Evolutionary conservation across 1,140 invertebrate species (phyloP), one percentile per base, ranked within the genome.

Genomic region (Lepidurus apus): DNA sequence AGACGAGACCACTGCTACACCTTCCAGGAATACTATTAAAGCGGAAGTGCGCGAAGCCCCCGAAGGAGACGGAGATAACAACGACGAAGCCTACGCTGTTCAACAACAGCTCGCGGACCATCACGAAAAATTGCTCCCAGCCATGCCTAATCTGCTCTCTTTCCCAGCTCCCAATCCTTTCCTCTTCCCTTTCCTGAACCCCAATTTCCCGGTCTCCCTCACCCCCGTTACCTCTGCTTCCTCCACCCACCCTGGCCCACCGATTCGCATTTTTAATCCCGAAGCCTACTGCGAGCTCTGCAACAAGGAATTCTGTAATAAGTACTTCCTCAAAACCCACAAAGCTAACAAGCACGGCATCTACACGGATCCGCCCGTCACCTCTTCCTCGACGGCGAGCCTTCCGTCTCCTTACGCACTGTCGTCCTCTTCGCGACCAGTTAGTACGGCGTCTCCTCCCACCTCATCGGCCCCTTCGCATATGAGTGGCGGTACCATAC

Each of bases 221-320:
- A 47, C 17, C 78, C 75, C 21, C 43, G 26, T 80, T 76, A 74
- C 43, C 45, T 21, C 73, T 74, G 13, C 77, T 43, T 75, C 24
- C 43, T 65, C 85, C 89, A 9, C 86, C 76, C 80, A 79, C 53
- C 78, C 78, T 78, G 81, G 82, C 42, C 82, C 91, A 13, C 91
- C 91, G 10, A 85, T 93, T 53, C 86, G 93, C 81, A 96, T 97
- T 81, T 97, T 97, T 83, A 97, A 98, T 85, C 93, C 91, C 34
- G 96, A 97, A 86, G 96, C 97, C 6, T 98, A 97, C 84, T 90
- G 89, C 83, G 93, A 95, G 82, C 88, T 96, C 65, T 99, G 98
- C 87, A 98, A 98, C 86, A 99, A 99, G 86, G 97, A 99, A 86
- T 97, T 98, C 84, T 99, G 98, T 88, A 99, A 99, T 88, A 99